phyloP scores from a whole-genome alignment of 2,888 invertebrate genomes.

The Kryphioiulus occultus region DNA sequence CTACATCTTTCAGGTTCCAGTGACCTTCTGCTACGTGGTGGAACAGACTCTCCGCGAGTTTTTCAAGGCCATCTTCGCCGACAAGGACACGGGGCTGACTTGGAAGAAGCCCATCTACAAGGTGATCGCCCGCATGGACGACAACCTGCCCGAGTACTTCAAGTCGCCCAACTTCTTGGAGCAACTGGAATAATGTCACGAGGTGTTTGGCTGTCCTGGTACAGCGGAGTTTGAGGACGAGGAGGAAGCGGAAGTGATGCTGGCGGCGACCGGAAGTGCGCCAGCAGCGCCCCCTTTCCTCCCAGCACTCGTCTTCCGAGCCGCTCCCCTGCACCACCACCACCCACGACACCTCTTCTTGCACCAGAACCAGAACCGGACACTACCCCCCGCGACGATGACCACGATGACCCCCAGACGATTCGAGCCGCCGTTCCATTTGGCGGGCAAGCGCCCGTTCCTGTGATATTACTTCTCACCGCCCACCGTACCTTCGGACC shows the following conservation, averaged over 20 bases:
- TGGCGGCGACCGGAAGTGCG: not conserved
- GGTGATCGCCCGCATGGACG: constrained; percentile 98
- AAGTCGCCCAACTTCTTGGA: constrained; percentile 99
- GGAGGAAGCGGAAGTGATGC: not conserved
- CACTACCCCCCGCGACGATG: not conserved
- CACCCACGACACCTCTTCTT: not conserved
- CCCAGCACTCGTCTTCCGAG: constrained; percentile 4
- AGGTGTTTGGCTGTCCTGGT: constrained; percentile 42
- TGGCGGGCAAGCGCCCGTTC: constrained; percentile 9
- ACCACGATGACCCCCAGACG: not conserved
- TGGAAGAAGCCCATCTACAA: constrained; percentile 99
- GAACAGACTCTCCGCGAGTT: constrained; percentile 98
- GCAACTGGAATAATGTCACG: constrained; percentile 81
- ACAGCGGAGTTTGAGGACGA: constrained; percentile 26
- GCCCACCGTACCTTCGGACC: not conserved
- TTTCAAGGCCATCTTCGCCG: constrained; percentile 96
- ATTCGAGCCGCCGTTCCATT: not conserved
- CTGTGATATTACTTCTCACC: constrained; percentile 43
- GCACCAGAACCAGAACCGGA: not conserved
- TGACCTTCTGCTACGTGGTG: constrained; percentile 95
- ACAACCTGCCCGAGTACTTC: constrained; percentile 99
- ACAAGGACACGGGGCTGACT: constrained; percentile 97
- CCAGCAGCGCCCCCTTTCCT: not conserved
- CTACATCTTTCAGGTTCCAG: constrained; percentile 86
- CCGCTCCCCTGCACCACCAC: constrained; percentile 25